These are phyloP conservation scores for Nowickia ferox DNA, from an alignment of 2,888 invertebrate genomes.

Conservation along the genomic window DNA sequence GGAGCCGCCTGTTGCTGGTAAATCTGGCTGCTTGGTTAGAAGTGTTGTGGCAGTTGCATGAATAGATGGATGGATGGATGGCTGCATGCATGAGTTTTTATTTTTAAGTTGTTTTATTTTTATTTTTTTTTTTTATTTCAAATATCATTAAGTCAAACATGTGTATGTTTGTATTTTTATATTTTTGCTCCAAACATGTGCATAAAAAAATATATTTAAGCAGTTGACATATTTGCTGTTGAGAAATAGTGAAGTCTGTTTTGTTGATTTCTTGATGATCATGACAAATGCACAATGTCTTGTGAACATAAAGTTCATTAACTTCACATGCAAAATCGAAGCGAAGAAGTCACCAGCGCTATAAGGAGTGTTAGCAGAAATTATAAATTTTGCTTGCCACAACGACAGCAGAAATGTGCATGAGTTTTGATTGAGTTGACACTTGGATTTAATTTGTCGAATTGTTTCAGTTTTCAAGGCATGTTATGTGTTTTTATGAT, in stretches of 20 bases:
- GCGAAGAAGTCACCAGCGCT: background rate
- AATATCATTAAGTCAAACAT: conserved; percentile 55
- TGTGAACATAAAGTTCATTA: conserved; percentile 38
- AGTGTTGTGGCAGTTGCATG: conserved; percentile 63
- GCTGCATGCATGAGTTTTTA: conserved; percentile 48
- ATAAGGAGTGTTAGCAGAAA: conserved; percentile 20
- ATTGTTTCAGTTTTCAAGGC: no score
- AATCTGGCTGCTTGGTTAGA: conserved; percentile 40
- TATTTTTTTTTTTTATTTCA: conserved; percentile 23
- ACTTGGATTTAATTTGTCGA: background rate
- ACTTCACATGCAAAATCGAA: background rate
- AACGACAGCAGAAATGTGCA: background rate
- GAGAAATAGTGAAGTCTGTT: conserved; percentile 54
- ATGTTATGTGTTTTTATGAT: no score
- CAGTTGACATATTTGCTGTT: conserved; percentile 56
- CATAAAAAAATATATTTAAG: conserved; percentile 10
- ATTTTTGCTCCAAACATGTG: conserved; percentile 7
- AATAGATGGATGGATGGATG: conserved; percentile 53
- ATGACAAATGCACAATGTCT: conserved; percentile 54
- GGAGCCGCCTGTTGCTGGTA: conserved; percentile 76
- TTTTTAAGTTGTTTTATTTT: conserved; percentile 23
- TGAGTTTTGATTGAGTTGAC: conserved; percentile 9
- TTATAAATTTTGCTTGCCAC: background rate
- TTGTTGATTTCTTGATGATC: conserved; percentile 43
- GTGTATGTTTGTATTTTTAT: background rate